These are phyloP conservation scores for Myiozetetes cayanensis DNA, from an alignment of 2,113 vertebrate genomes.

Conservation along the genomic window DNA sequence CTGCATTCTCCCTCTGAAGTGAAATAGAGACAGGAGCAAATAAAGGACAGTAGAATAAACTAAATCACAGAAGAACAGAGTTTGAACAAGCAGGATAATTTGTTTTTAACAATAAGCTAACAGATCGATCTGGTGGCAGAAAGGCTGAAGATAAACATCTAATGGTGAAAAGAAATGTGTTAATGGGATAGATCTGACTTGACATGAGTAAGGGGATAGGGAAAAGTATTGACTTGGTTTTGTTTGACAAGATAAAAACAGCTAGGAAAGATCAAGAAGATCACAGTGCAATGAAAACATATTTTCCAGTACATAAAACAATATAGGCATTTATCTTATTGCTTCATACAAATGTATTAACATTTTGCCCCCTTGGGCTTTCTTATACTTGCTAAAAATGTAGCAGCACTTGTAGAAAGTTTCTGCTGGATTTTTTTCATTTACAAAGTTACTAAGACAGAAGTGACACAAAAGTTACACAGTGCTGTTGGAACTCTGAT, in stretches of 20 bases:
- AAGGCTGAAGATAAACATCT: constrained; percentile 9
- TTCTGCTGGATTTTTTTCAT: not conserved
- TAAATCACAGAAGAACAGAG: not conserved
- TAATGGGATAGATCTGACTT: not conserved
- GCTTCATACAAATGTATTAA: not conserved
- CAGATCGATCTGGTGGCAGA: not conserved
- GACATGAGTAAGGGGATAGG: not conserved
- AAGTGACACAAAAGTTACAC: not conserved
- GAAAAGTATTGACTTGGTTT: constrained; percentile 20
- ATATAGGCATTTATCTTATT: not conserved
- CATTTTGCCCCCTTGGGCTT: not conserved
- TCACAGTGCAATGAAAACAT: not conserved
- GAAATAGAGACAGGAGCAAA: constrained; percentile 16
- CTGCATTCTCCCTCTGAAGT: not conserved
- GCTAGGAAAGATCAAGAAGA: not conserved
- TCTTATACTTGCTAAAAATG: not conserved
- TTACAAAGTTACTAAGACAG: not conserved
- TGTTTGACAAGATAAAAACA: not conserved
- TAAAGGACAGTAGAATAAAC: constrained; percentile 14
- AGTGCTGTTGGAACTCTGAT: not conserved
- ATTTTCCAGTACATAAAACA: not conserved
- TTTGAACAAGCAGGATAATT: constrained; percentile 19
- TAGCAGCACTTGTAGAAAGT: not conserved
- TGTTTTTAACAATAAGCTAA: constrained; percentile 27
- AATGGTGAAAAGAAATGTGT: not conserved